Percentiles rank a stretch among this genome's conserved stretches.
phyloP scores from a whole-genome alignment of 2,888 invertebrate species.

The Baronia brevicornis region DNA sequence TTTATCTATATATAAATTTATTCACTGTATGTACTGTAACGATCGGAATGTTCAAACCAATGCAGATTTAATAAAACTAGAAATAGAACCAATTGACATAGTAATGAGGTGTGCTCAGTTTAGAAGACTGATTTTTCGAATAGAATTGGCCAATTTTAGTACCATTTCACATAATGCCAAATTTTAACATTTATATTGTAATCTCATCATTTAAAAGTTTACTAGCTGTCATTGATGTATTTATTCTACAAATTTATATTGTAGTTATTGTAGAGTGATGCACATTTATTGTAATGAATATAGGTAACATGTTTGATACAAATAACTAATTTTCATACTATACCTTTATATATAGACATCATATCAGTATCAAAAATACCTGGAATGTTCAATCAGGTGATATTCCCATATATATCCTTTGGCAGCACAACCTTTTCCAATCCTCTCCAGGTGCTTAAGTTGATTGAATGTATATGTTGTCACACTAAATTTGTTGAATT shows the following conservation, averaged over 20 bases:
- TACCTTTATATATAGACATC: too few relatives aligned
- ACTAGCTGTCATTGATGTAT: constrained; percentile 4
- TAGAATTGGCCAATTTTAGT: constrained; percentile 33
- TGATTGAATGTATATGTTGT: too few relatives aligned
- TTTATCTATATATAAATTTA: constrained; percentile 1
- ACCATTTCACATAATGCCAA: constrained; percentile 32
- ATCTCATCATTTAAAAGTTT: too few relatives aligned
- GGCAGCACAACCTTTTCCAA: too few relatives aligned
- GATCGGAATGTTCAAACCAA: too few relatives aligned
- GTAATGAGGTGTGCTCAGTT: constrained; percentile 50
- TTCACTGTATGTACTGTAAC: constrained; percentile 10
- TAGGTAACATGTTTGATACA: constrained; percentile 7
- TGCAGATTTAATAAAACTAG: too few relatives aligned
- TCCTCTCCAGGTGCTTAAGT: too few relatives aligned
- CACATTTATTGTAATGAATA: constrained; percentile 9
- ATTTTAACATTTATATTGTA: constrained; percentile 15
- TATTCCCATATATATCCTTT: too few relatives aligned
- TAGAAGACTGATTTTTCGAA: constrained; percentile 68
- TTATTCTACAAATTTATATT: constrained; percentile 9
- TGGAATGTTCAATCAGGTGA: too few relatives aligned
- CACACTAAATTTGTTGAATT: too few relatives aligned
- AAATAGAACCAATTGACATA: constrained; percentile 6
- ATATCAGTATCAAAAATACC: too few relatives aligned
- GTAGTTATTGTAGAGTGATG: constrained; percentile 9
- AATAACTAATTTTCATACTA: constrained; percentile 6